These are phyloP conservation scores for Matsumurasca onukii DNA, from an alignment of 1,140 invertebrate genomes.

Conservation along the genomic window DNA sequence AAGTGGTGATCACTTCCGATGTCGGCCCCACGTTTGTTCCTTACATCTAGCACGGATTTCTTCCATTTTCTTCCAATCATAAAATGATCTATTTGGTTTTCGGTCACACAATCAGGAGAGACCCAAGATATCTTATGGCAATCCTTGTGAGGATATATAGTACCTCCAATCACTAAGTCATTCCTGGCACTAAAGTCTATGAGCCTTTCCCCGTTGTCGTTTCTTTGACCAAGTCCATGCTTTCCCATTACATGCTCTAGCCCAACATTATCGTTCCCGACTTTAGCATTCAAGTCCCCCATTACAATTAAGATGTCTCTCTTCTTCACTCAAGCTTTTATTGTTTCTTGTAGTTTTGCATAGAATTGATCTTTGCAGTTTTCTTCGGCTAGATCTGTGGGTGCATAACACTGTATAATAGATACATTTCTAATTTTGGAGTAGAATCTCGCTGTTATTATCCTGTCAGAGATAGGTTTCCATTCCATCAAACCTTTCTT, in stretches of 20 bases:
- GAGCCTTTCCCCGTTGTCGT: constrained; percentile 30
- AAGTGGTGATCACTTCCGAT: constrained; percentile 21
- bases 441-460: constrained; percentile 29
- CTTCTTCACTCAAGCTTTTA: constrained; percentile 10
- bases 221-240: constrained; percentile 25
- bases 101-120: neutral
- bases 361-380: constrained; percentile 23
- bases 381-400: constrained; percentile 18
- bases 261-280: constrained; percentile 13
- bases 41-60: neutral
- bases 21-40: neutral
- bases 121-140: constrained; percentile 3
- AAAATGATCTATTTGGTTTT: constrained; percentile 20
- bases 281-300: constrained; percentile 32
- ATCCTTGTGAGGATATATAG: constrained; percentile 5
- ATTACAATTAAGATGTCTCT: constrained; percentile 32
- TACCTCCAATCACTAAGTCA: constrained; percentile 1
- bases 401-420: constrained; percentile 27
- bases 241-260: constrained; percentile 23
- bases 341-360: neutral
- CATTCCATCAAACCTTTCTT: constrained; percentile 20
- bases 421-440: constrained; percentile 30
- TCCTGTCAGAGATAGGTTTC: constrained; percentile 28
- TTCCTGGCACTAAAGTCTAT: constrained; percentile 9
- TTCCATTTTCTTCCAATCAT: constrained; percentile 18